phyloP scores from a whole-genome alignment of 2,797 vertebrate genomes.

The Anguilla megastoma region DNA sequence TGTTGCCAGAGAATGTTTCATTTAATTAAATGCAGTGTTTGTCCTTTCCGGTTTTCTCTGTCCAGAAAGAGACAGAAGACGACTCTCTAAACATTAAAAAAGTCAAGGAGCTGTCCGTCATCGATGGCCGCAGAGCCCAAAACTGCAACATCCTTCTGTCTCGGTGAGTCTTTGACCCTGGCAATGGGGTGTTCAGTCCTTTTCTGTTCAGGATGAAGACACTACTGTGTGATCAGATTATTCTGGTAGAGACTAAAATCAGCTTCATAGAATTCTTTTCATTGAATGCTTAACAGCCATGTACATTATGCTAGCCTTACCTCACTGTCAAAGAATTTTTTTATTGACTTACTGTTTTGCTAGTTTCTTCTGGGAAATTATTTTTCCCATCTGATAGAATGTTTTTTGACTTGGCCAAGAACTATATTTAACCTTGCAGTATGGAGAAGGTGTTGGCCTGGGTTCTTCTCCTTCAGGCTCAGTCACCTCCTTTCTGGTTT shows the following conservation, averaged over 20 bases:
- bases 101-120: constrained; percentile 90
- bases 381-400: constrained; percentile 41
- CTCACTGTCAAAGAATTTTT: constrained; percentile 40
- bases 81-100: constrained; percentile 79
- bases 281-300: constrained; percentile 5
- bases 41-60: not conserved
- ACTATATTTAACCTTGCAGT: constrained; percentile 44
- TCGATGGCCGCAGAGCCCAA: constrained; percentile 90
- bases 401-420: constrained; percentile 38
- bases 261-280: constrained; percentile 10
- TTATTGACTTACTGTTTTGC: constrained; percentile 34
- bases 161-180: constrained; percentile 70
- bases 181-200: constrained; percentile 7
- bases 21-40: not conserved
- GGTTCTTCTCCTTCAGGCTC: constrained; percentile 23
- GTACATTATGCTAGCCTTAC: constrained; percentile 28
- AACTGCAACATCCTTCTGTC: constrained; percentile 95
- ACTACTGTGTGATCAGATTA: not conserved
- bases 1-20: not conserved
- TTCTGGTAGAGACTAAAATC: not conserved
- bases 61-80: constrained; percentile 81
- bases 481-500: constrained; percentile 26
- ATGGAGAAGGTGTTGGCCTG: constrained; percentile 33
- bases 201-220: not conserved
- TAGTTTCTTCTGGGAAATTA: constrained; percentile 33